Evolutionary conservation across 2,113 vertebrate genomes (phyloP), one percentile per base, ranked within the genome.

Genomic region (Mormoops blainvillei): DNA sequence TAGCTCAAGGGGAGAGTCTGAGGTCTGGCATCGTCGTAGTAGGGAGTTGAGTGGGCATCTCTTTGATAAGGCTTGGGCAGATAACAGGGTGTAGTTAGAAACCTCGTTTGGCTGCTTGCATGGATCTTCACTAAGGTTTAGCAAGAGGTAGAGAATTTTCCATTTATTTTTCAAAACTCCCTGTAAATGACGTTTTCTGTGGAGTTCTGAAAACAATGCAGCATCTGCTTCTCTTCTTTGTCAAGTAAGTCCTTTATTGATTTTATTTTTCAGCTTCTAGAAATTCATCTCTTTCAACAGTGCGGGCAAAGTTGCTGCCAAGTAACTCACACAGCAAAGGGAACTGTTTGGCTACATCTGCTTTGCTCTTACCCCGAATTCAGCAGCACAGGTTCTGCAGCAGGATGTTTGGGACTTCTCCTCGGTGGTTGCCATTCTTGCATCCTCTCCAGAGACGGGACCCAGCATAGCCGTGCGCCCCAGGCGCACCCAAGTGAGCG

Each of bases 221-320:
- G 99, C 99, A 9, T 99, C 99, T 15, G 98, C 98, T 96, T 99
- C 99, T 91, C 99, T 99, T 94, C 99, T 99, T 97, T 99, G 99
- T 90, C 99, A 99, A 73, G 99, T 98, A 98, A 99, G 85, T 96
- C 99, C 99, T 98, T 99, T 99, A 98, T 99, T 99, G 97, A 99
- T 99, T 98, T 99, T n/a, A n/a, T n/a, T 78, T 99, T 98, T 99
- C 99, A 0, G 99, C 99, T 61, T 99, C 99, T 91, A 99, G 99
- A 98, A 99, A 99, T 98, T 99, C 99, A 81, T 99, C 99, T 81
- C 99, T 98, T 86, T 99, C 99, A 70, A 99, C 99, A 0, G 99
- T 99, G 52, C 99, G 99, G 80, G 99, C 99, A 71, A 99, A 99
- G 98, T 99, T 99, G 95, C 99, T 99, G 97, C 99, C 99, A 31